phyloP scores from a whole-genome alignment of 2,797 vertebrate species.

The Pseudotriccus pelzelni region DNA sequence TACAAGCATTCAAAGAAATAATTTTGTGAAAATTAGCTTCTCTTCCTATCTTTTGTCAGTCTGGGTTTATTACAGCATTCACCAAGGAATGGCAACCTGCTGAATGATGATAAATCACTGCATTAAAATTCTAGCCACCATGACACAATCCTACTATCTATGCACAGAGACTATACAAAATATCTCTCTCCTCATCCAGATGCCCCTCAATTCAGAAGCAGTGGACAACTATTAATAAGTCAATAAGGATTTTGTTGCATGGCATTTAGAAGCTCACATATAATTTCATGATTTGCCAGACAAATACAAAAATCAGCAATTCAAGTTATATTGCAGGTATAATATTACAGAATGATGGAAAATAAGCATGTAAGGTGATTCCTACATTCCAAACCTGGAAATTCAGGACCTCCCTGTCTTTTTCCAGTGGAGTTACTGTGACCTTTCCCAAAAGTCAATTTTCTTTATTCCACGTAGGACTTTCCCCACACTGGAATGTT shows the following conservation, averaged over 20 bases:
- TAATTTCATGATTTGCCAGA: background rate
- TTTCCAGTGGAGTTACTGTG: background rate
- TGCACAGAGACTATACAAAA: background rate
- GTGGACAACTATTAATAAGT: background rate
- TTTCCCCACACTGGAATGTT: background rate
- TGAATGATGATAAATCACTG: background rate
- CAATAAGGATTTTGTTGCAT: background rate
- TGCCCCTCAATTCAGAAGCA: background rate
- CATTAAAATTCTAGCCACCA: background rate
- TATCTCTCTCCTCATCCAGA: background rate
- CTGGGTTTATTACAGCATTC: background rate
- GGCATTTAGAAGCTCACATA: background rate
- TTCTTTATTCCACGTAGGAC: background rate
- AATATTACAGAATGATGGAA: background rate
- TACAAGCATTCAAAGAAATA: background rate
- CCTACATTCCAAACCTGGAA: background rate
- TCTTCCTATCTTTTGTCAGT: background rate
- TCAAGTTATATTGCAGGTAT: background rate
- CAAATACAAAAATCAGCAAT: background rate
- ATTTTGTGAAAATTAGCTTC: constrained; percentile 3
- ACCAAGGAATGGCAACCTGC: background rate
- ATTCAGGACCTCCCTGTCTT: background rate
- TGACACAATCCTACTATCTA: background rate
- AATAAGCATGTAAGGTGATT: background rate
- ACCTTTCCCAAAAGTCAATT: background rate